phyloP scores from a whole-genome alignment of 2,113 vertebrate genomes.

The Microcebus jonahi region DNA sequence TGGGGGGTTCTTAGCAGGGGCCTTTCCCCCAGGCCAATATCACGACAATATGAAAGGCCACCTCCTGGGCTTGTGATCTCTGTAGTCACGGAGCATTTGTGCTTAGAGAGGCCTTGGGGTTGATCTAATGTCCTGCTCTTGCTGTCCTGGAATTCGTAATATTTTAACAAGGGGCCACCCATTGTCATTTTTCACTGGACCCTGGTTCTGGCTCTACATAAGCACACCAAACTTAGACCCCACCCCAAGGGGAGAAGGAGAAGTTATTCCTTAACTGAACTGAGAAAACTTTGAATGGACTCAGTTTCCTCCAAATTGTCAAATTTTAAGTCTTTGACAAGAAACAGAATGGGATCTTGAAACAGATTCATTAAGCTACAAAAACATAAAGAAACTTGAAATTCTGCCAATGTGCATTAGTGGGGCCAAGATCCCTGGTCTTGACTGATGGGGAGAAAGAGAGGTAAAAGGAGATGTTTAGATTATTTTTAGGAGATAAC shows the following conservation, averaged over 20 bases:
- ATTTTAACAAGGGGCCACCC: neutral
- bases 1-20: neutral
- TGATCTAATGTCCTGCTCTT: neutral
- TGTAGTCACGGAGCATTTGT: neutral
- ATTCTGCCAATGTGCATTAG: neutral
- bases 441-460: neutral
- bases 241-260: neutral
- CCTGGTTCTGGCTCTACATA: neutral
- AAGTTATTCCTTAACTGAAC: neutral
- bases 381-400: neutral
- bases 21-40: neutral
- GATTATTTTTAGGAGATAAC: conserved; percentile 20
- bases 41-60: neutral
- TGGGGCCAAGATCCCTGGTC: neutral
- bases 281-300: neutral
- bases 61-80: neutral
- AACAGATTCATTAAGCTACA: neutral
- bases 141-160: neutral
- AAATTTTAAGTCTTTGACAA: neutral
- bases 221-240: neutral
- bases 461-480: neutral
- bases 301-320: neutral
- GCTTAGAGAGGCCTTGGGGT: neutral
- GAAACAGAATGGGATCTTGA: neutral
- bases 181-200: neutral